phyloP scores from a whole-genome alignment of 2,888 invertebrate species.

The Cephalotes varians region DNA sequence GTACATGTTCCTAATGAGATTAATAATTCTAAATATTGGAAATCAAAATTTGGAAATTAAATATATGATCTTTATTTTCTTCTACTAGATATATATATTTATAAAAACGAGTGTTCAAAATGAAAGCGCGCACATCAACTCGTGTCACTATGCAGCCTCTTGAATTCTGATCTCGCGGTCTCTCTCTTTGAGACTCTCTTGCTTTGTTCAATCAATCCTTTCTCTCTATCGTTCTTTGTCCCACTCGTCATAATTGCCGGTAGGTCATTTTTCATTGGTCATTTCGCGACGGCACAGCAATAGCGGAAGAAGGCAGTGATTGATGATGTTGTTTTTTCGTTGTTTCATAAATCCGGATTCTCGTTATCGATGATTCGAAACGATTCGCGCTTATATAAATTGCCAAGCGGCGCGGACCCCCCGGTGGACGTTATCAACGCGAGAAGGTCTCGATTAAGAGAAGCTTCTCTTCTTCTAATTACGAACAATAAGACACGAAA shows the following conservation, averaged over 20 bases:
- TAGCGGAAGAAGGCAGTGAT: constrained; percentile 70
- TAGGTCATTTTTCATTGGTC: constrained; percentile 80
- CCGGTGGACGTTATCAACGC: constrained; percentile 56
- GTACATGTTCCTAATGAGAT: neutral
- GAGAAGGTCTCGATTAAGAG: constrained; percentile 59
- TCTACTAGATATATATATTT: neutral
- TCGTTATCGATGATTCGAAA: constrained; percentile 75
- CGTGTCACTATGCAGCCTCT: constrained; percentile 9
- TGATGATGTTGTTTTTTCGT: constrained; percentile 74
- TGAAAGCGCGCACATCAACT: constrained; percentile 7
- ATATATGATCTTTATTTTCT: neutral
- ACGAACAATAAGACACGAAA: constrained; percentile 53
- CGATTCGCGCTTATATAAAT: constrained; percentile 53
- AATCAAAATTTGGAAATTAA: neutral
- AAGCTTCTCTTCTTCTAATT: constrained; percentile 60
- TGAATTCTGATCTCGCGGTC: constrained; percentile 27
- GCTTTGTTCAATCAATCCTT: constrained; percentile 56
- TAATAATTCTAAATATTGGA: neutral
- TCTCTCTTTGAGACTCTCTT: constrained; percentile 33
- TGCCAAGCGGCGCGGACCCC: constrained; percentile 26
- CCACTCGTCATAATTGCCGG: constrained; percentile 77
- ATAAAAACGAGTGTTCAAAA: neutral
- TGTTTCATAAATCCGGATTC: constrained; percentile 76
- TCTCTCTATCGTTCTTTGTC: constrained; percentile 62
- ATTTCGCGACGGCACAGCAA: constrained; percentile 64